Percentiles rank a stretch among this genome's conserved stretches.
phyloP scores from a whole-genome alignment of 35 echinoderm and acorn worm species.

The Apostichopus californicus region DNA sequence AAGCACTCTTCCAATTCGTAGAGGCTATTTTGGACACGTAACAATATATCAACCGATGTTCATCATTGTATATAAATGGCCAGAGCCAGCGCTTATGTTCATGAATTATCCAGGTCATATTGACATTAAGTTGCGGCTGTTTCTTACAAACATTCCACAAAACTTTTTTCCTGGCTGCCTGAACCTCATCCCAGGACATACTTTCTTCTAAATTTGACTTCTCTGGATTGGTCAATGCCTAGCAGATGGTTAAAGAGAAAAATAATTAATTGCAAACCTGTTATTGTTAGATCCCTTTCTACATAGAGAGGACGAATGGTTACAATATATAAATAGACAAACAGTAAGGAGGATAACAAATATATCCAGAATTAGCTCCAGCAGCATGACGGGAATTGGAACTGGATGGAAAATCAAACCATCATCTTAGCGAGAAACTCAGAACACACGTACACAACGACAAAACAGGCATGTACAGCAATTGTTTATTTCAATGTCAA shows the following conservation, averaged over 20 bases:
- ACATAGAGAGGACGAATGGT: no score
- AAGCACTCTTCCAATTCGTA: slow-evolving; percentile 96
- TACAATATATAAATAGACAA: no score
- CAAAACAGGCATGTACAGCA: no score
- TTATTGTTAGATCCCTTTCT: no score
- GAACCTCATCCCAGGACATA: slow-evolving; percentile 49
- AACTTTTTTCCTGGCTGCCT: slow-evolving; percentile 30
- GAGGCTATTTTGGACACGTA: slow-evolving; percentile 83
- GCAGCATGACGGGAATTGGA: no score
- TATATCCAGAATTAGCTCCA: no score
- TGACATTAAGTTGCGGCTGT: slow-evolving; percentile 22
- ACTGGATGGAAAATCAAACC: no score
- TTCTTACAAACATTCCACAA: slow-evolving; percentile 42
- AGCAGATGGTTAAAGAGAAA: background rate
- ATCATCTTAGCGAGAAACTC: no score
- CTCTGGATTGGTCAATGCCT: slow-evolving; percentile 47
- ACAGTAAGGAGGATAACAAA: no score
- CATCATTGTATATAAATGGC: slow-evolving; percentile 82
- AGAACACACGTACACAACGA: no score
- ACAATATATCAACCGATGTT: slow-evolving; percentile 70
- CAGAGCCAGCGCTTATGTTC: slow-evolving; percentile 68
- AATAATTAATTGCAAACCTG: no score
- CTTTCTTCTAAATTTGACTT: slow-evolving; percentile 24
- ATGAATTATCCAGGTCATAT: slow-evolving; percentile 70
- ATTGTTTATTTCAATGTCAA: no score